A percentile compares a stretch with the other conserved stretches of the same genome.
Conservation (phyloP, 1,140 invertebrate genomes). For the Drosophila teissieri region DNA sequence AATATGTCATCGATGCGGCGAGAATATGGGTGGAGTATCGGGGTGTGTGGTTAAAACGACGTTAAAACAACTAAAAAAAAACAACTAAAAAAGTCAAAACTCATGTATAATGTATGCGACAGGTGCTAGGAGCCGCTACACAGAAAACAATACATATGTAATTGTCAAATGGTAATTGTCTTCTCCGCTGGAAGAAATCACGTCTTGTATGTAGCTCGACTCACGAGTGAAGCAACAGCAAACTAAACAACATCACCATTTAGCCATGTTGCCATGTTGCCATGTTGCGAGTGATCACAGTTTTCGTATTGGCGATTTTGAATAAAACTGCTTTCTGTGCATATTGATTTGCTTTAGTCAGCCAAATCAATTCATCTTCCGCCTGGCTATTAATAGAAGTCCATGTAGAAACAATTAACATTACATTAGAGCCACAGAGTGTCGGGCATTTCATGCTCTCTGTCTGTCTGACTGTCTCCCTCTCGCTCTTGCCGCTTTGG, state of each 20-base stretch:
- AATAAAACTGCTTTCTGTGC: not conserved
- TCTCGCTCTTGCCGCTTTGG: not conserved
- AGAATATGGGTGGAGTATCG: conserved; percentile 11
- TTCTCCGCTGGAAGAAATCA: not conserved
- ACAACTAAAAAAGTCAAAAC: too few species aligned
- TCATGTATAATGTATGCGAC: conserved; percentile 48
- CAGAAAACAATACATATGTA: conserved; percentile 11
- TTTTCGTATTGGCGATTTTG: not conserved
- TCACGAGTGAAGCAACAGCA: too few species aligned
- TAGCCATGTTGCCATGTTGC: too few species aligned
- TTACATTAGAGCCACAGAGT: conserved; percentile 50
- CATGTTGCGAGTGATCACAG: too few species aligned
- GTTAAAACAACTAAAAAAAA: not conserved
- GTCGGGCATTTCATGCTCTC: conserved; percentile 51
- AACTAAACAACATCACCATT: too few species aligned
- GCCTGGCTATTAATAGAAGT: conserved; percentile 66
- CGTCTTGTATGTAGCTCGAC: not conserved
- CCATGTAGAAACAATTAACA: conserved; percentile 61
- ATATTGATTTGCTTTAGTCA: conserved; percentile 26
- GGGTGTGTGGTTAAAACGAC: not conserved
- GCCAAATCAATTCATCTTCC: conserved; percentile 64
- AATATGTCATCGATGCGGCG: conserved; percentile 37
- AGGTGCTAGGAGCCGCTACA: not conserved
- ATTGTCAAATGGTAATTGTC: not conserved
- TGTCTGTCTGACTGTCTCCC: not conserved